Conservation (phyloP, 1,140 invertebrate genomes). For the Drosophila seguyi region DNA sequence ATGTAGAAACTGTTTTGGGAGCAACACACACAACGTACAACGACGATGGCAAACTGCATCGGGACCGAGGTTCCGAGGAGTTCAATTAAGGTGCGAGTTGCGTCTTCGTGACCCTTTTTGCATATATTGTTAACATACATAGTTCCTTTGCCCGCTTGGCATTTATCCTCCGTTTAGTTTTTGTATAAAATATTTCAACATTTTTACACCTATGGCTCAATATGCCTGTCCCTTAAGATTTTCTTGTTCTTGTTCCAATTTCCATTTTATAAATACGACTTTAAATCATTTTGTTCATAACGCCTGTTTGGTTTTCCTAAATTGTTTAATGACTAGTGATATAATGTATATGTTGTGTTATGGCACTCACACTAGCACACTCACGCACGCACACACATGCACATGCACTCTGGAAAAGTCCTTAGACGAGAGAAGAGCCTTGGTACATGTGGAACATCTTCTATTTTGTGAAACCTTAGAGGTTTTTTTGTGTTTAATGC, state of each 20-base stretch:
- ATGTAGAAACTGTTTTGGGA: conserved; percentile 39
- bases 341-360: conserved; percentile 41
- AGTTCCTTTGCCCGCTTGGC: conserved; percentile 8
- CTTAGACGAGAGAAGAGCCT: conserved; percentile 17
- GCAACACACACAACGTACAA: conserved; percentile 27
- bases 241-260: conserved; percentile 45
- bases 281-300: conserved; percentile 27
- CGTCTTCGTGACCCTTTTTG: conserved; percentile 21
- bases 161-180: conserved; percentile 17
- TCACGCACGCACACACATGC: neutral
- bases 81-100: conserved; percentile 16
- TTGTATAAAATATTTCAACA: conserved; percentile 56
- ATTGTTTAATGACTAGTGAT: conserved; percentile 65
- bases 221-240: conserved; percentile 24
- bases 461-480: conserved; percentile 49
- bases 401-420: conserved; percentile 9
- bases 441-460: conserved; percentile 21
- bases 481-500: conserved; percentile 25
- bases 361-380: conserved; percentile 21
- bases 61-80: conserved; percentile 5
- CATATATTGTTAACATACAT: conserved; percentile 15
- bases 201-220: conserved; percentile 35
- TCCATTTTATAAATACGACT: conserved; percentile 31
- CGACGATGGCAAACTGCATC: conserved; percentile 35
- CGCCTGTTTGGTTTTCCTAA: conserved; percentile 27